Conservation (phyloP, 2,888 invertebrate genomes). For the Ectemnius lituratus region DNA sequence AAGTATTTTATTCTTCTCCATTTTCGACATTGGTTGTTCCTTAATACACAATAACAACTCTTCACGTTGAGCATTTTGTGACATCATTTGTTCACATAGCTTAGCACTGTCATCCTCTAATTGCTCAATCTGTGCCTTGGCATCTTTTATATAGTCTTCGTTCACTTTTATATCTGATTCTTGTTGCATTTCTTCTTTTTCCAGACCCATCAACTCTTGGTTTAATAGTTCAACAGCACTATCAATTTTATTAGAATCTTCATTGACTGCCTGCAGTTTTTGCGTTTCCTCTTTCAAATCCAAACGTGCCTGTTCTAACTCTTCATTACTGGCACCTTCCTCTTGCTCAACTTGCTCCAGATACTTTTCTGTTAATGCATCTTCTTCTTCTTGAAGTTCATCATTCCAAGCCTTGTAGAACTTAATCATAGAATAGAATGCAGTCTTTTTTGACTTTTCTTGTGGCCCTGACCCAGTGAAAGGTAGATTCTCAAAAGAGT, state of each 20-base stretch:
- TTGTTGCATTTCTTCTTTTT: slow-evolving; percentile 53
- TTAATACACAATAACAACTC: slow-evolving; percentile 61
- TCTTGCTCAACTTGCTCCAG: slow-evolving; percentile 60
- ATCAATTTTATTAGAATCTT: slow-evolving; percentile 42
- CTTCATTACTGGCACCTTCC: slow-evolving; percentile 61
- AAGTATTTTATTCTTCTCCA: slow-evolving; percentile 64
- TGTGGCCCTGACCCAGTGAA: slow-evolving; percentile 57
- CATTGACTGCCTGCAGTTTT: slow-evolving; percentile 45
- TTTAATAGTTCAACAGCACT: slow-evolving; percentile 45
- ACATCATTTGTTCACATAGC: slow-evolving; percentile 52
- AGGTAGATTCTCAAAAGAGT: slow-evolving; percentile 66
- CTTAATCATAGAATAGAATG: slow-evolving; percentile 61
- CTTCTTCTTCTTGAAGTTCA: slow-evolving; percentile 67
- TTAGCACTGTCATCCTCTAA: slow-evolving; percentile 45
- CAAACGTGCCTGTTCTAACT: slow-evolving; percentile 35
- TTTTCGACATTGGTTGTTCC: slow-evolving; percentile 67
- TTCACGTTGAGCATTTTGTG: slow-evolving; percentile 41
- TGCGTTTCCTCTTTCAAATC: slow-evolving; percentile 52
- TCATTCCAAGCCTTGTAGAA: slow-evolving; percentile 71
- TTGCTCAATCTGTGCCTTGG: slow-evolving; percentile 54
- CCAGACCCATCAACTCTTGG: slow-evolving; percentile 45
- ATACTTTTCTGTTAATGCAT: slow-evolving; percentile 60
- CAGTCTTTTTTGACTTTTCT: slow-evolving; percentile 41
- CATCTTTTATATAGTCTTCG: slow-evolving; percentile 51
- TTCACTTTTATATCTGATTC: slow-evolving; percentile 42